Base-by-base conservation (phyloP, 2,113 vertebrate species). In the Prionailurus bengalensis region DNA sequence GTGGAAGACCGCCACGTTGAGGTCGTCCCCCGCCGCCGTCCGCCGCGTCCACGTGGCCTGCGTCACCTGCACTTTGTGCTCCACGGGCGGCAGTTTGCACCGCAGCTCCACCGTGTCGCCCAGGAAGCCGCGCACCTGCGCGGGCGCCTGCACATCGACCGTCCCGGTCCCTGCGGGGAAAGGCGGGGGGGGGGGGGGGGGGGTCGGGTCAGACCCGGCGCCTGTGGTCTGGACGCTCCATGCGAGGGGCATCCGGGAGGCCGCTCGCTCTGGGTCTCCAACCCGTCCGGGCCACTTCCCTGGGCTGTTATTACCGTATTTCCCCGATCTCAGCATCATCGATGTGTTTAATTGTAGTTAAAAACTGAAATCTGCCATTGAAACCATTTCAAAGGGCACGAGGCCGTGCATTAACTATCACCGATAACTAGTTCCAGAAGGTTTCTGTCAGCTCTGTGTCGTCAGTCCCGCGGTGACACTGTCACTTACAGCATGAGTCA, bases 41-140 rank as follows among this genome's bases (percentile, higher is more conserved):
- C 98, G 98, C 33, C 98, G 98, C 81, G 98, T 98, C 99, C 99
- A 99, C 0, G 99, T 99, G 86, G 99, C 98, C 98, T 99, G 98
- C 1, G 92, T 95, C 19, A 98, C 94, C 1, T n/a, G 31, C 15
- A 97, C 96, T 0, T 96, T 23, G 86, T 98, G 95, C 96, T 98
- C 65, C 97, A 96, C 42, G 27, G 98, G 90, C 1, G 87, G 61
- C 31, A 99, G 99, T 25, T 82, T 82, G 96, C 99, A 99, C 0
- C 97, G 98, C 79, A 99, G 94, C 25, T 55, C 98, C 42, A 98
- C 98, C 0, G 94, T 97, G 81, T 98, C 93, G 12, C 99, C 99
- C 5, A 99, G 98, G 92, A 98, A 98, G 0, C 99, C 99, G 0
- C 51, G 86, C 73, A 99, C 98, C 96, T 98, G 98, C 53, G 97